Evolutionary conservation across 2,797 vertebrate genomes (phyloP).

Genomic region (Prionace glauca): DNA sequence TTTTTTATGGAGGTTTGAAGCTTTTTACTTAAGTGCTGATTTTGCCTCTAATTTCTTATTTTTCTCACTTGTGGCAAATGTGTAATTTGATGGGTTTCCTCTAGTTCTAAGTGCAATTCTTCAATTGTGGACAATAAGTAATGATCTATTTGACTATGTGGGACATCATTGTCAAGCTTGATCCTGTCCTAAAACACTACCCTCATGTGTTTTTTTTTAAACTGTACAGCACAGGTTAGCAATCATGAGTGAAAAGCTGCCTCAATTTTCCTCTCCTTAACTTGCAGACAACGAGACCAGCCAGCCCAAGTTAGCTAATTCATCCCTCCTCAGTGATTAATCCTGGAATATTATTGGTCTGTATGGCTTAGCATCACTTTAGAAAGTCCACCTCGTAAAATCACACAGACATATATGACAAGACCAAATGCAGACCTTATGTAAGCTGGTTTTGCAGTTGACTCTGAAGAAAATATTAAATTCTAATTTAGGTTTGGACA

Average conservation of each 20-base stretch:
- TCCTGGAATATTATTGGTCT: not conserved
- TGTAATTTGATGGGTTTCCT: not conserved
- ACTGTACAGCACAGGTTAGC: not conserved
- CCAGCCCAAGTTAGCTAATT: not conserved
- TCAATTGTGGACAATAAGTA: not conserved
- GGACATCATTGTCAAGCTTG: not conserved
- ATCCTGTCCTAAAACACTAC: not conserved
- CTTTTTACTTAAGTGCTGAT: not conserved
- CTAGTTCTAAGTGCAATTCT: not conserved
- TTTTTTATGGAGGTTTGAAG: not conserved
- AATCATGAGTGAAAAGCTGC: not conserved
- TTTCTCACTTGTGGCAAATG: not conserved
- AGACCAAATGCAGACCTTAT: slow-evolving; percentile 19
- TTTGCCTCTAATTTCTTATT: not conserved
- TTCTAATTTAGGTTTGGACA: slow-evolving; percentile 24
- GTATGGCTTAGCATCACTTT: not conserved
- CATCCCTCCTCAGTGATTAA: not conserved
- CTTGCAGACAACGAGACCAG: not conserved
- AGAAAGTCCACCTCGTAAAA: not conserved
- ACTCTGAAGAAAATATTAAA: slow-evolving; percentile 19
- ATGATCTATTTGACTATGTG: not conserved
- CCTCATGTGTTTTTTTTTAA: not conserved
- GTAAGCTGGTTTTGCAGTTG: not conserved
- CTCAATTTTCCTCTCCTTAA: not conserved
- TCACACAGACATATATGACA: not conserved